Evolutionary conservation across 2,113 vertebrate species (phyloP).

Genomic region (Xiphophorus couchianus): DNA sequence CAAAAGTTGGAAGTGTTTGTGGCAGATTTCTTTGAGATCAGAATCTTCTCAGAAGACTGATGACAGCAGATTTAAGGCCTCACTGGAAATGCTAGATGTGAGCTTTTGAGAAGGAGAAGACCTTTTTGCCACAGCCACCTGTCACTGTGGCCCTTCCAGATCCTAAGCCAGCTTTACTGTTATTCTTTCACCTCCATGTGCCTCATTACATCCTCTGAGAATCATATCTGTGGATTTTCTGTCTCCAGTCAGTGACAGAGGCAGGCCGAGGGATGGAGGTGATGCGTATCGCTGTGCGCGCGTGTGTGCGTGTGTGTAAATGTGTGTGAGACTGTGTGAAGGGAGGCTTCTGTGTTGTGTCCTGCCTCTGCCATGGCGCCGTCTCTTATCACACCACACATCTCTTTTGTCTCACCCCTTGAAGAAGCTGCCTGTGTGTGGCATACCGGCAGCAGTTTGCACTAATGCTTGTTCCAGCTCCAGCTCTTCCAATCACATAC

Average conservation of each 20-base stretch:
- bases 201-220: background rate
- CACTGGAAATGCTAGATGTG: too few relatives aligned
- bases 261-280: conserved; percentile 72
- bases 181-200: conserved; percentile 1
- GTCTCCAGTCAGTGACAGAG: conserved; percentile 47
- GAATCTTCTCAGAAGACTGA: too few relatives aligned
- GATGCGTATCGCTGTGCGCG: conserved; percentile 84
- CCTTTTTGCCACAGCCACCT: background rate
- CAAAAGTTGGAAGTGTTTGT: background rate
- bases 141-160: background rate
- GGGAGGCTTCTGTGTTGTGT: conserved; percentile 82
- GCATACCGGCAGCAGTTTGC: conserved; percentile 30
- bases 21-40: background rate
- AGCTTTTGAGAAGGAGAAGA: background rate
- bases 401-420: conserved; percentile 83
- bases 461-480: background rate
- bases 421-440: conserved; percentile 64
- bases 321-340: conserved; percentile 8
- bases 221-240: conserved; percentile 23
- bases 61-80: too few relatives aligned
- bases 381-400: conserved; percentile 81
- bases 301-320: conserved; percentile 27
- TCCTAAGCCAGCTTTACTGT: background rate
- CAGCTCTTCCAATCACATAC: background rate
- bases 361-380: conserved; percentile 81